phyloP scores from a whole-genome alignment of 2,888 invertebrate species.

The Drosophila bunnanda region DNA sequence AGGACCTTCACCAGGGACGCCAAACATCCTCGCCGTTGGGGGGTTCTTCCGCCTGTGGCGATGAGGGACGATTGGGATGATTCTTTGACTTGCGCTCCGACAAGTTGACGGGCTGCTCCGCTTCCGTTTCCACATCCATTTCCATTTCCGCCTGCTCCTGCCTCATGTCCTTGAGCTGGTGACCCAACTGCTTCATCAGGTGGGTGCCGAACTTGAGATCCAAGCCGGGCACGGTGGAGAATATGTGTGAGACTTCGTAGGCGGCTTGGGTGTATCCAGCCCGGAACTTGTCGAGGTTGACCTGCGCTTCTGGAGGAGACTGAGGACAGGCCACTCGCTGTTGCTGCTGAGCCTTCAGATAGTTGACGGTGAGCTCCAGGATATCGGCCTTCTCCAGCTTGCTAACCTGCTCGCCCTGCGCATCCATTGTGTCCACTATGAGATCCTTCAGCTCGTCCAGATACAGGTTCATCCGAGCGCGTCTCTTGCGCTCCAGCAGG shows the following conservation, averaged over 20 bases:
- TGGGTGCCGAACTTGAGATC: constrained; percentile 94
- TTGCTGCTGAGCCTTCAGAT: constrained; percentile 85
- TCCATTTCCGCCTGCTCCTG: constrained; percentile 50
- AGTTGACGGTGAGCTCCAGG: constrained; percentile 92
- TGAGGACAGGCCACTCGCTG: constrained; percentile 82
- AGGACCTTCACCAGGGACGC: constrained; percentile 74
- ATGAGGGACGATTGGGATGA: constrained; percentile 8
- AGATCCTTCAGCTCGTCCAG: constrained; percentile 95
- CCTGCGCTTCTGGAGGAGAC: constrained; percentile 19
- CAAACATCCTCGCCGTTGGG: constrained; percentile 76
- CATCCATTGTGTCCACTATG: constrained; percentile 92
- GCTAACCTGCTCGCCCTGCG: constrained; percentile 95
- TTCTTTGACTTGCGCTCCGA: constrained; percentile 35
- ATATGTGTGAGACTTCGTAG: constrained; percentile 93
- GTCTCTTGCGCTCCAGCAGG: constrained; percentile 93
- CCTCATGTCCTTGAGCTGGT: constrained; percentile 88
- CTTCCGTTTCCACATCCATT: constrained; percentile 9
- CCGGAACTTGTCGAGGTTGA: constrained; percentile 92
- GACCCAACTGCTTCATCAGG: constrained; percentile 95
- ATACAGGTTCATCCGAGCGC: constrained; percentile 95
- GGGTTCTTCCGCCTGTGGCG: constrained; percentile 38
- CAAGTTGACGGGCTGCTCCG: constrained; percentile 60
- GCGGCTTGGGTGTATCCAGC: constrained; percentile 96
- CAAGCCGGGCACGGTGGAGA: constrained; percentile 93
- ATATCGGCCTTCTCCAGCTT: constrained; percentile 96